Conservation (phyloP, 2,888 invertebrate species). For the Dryomyza anilis region DNA sequence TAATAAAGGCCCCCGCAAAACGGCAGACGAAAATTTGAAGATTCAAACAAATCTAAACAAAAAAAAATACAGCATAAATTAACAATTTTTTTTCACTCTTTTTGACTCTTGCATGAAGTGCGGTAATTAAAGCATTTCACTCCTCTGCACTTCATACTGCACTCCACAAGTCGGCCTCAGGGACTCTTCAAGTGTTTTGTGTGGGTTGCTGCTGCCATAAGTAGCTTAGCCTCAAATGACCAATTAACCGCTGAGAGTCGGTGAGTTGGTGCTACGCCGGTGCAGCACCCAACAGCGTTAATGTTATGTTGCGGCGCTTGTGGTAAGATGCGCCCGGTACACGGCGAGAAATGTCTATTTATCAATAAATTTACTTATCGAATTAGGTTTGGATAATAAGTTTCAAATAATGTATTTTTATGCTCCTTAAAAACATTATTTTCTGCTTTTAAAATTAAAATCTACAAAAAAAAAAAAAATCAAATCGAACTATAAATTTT, state of each 20-base stretch:
- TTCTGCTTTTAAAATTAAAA: no score
- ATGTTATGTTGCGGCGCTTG: neutral
- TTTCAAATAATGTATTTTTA: no score
- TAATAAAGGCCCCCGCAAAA: neutral
- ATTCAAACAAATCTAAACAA: neutral
- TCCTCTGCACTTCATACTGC: neutral
- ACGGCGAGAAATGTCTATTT: conserved; percentile 10
- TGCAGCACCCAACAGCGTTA: neutral
- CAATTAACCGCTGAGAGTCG: conserved; percentile 19
- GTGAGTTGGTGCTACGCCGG: neutral
- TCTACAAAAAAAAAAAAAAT: no score
- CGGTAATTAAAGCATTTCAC: conserved; percentile 16
- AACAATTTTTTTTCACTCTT: no score
- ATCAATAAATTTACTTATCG: no score
- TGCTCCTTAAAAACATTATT: no score
- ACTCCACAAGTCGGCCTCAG: neutral
- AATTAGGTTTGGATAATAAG: no score
- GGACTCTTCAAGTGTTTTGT: conserved; percentile 1
- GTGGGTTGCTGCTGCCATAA: conserved; percentile 19
- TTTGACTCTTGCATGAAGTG: conserved; percentile 5
- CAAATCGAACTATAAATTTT: no score
- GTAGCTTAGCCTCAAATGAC: conserved; percentile 21
- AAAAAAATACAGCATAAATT: no score
- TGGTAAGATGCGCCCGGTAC: conserved; percentile 11
- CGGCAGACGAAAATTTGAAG: neutral